phyloP scores from a whole-genome alignment of 2,113 vertebrate species.

The Thunnus maccoyii region DNA sequence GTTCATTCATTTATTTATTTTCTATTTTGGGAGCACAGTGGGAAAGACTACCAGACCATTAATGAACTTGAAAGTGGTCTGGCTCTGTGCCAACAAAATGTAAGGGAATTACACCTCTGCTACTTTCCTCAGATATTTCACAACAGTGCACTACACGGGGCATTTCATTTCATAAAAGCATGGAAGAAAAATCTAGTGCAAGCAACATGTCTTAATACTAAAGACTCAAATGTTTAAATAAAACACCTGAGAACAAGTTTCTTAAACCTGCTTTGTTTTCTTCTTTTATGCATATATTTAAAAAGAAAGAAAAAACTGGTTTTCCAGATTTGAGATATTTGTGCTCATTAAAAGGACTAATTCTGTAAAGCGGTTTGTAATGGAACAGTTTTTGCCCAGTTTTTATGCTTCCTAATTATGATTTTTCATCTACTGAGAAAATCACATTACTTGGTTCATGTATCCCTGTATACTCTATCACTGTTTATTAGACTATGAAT shows the following conservation, averaged over 20 bases:
- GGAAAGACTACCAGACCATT: not conserved
- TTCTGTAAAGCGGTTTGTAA: not conserved
- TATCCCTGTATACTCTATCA: not conserved
- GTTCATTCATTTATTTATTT: constrained; percentile 48
- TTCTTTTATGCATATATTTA: not conserved
- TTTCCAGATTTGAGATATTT: constrained; percentile 8
- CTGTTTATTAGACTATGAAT: not conserved
- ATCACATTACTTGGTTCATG: not conserved
- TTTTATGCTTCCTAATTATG: not conserved
- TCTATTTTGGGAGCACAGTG: constrained; percentile 9
- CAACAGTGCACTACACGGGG: not conserved
- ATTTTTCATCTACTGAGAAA: no score
- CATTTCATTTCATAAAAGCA: constrained; percentile 20
- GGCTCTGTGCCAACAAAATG: constrained; percentile 11
- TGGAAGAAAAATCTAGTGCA: not conserved
- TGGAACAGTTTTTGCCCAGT: constrained; percentile 2
- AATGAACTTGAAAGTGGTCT: constrained; percentile 10
- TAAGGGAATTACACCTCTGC: constrained; percentile 6
- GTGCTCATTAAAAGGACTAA: not conserved
- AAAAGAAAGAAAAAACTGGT: not conserved
- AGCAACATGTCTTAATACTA: not conserved
- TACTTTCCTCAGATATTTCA: not conserved
- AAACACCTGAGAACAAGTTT: not conserved
- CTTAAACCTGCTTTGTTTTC: not conserved
- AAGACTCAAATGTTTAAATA: not conserved